Evolutionary conservation across 2,113 vertebrate genomes (phyloP).

Genomic region (Urocitellus parryii): DNA sequence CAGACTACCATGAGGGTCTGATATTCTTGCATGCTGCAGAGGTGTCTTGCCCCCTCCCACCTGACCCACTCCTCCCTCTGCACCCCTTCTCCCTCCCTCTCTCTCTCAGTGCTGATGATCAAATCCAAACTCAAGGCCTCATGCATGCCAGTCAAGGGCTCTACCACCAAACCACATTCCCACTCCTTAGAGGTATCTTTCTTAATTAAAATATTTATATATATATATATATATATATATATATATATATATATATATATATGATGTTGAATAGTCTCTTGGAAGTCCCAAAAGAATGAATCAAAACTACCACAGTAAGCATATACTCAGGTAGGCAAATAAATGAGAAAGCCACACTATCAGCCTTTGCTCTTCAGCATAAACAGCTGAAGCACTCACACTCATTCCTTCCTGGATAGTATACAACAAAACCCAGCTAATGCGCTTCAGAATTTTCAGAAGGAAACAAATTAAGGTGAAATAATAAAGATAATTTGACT

Average conservation of each 20-base stretch:
- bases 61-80: too few species aligned
- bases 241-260: too few species aligned
- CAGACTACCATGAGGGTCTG: background rate
- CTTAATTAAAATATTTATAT: constrained; percentile 6
- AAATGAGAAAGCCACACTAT: background rate
- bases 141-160: too few species aligned
- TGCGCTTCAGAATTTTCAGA: background rate
- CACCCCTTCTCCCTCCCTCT: too few species aligned
- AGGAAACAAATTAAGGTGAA: background rate
- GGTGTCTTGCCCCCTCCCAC: fast-evolving
- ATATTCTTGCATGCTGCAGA: background rate
- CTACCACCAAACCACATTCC: too few species aligned
- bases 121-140: too few species aligned
- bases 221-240: background rate
- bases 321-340: background rate
- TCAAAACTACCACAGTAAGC: background rate
- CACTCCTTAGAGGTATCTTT: background rate
- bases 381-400: background rate
- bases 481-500: background rate
- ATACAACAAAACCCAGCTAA: background rate
- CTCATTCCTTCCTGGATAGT: background rate
- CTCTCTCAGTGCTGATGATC: too few species aligned
- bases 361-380: background rate
- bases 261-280: background rate
- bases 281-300: background rate